A percentile compares a stretch with the other conserved stretches of the same genome.
Evolutionary conservation across 2,797 vertebrate genomes (phyloP).

Genomic region (Crypturellus tataupa): DNA sequence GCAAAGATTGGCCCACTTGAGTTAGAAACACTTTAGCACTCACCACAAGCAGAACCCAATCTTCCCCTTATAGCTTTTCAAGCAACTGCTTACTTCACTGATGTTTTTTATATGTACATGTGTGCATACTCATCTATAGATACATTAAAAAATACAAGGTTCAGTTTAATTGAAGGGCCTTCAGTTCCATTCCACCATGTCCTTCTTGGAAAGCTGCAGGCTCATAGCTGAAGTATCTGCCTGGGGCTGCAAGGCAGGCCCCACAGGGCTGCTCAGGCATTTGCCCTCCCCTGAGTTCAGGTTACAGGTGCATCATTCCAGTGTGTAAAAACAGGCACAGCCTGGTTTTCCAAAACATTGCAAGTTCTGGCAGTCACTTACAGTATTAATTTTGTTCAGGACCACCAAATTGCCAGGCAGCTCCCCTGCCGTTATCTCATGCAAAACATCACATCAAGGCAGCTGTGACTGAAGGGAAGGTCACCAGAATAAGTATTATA

Average conservation of each 20-base stretch:
- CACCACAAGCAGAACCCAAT: neutral
- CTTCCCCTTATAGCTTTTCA: neutral
- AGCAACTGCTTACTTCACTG: neutral
- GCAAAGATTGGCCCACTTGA: neutral
- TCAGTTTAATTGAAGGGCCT: conserved; percentile 46
- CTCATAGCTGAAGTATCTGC: neutral
- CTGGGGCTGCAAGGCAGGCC: neutral
- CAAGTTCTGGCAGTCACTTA: too few relatives aligned
- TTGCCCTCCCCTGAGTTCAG: conserved; percentile 33
- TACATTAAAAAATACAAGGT: neutral
- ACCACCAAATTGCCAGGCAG: too few relatives aligned
- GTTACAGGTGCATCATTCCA: conserved; percentile 21
- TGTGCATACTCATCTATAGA: neutral
- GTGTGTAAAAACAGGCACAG: neutral
- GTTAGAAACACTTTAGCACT: neutral
- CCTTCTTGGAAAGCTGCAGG: neutral
- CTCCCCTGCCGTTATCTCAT: neutral
- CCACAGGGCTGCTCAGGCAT: neutral
- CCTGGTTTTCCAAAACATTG: neutral
- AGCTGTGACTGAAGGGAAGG: neutral
- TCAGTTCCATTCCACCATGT: neutral
- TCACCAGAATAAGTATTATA: neutral
- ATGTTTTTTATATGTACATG: neutral
- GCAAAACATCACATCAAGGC: neutral
- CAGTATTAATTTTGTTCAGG: too few relatives aligned